These are phyloP conservation scores for Microtus pennsylvanicus DNA, from an alignment of 2,113 vertebrate species.

Conservation along the genomic window DNA sequence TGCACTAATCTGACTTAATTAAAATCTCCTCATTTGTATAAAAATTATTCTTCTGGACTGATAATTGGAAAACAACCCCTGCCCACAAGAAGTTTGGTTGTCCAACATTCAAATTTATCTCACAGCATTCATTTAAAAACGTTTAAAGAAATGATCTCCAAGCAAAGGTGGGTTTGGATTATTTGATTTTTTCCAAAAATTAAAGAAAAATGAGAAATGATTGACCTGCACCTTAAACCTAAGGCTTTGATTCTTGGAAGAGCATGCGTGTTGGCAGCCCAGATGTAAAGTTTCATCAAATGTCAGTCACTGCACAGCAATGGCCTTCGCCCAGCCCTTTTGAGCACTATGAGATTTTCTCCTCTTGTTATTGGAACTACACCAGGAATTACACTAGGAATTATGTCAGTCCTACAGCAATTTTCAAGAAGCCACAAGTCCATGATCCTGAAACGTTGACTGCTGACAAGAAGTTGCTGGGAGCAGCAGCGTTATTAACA, in stretches of 20 bases:
- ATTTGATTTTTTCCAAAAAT: slow-evolving; percentile 31
- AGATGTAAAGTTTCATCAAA: slow-evolving; percentile 72
- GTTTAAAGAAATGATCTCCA: not conserved
- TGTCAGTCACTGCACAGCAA: slow-evolving; percentile 36
- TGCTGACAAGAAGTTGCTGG: slow-evolving; percentile 85
- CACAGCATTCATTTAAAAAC: not conserved
- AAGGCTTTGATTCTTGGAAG: slow-evolving; percentile 47
- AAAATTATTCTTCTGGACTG: slow-evolving; percentile 14
- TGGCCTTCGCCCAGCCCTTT: slow-evolving; percentile 56
- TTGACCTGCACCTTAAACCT: slow-evolving; percentile 14
- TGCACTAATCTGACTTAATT: slow-evolving; percentile 66
- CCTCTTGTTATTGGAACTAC: slow-evolving; percentile 79
- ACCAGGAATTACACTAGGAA: slow-evolving; percentile 79
- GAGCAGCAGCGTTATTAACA: slow-evolving; percentile 84
- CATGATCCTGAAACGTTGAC: slow-evolving; percentile 84
- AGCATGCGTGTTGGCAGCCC: not conserved
- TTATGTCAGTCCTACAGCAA: slow-evolving; percentile 83
- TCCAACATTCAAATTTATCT: slow-evolving; percentile 50
- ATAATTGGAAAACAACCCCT: slow-evolving; percentile 48
- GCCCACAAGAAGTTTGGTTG: not conserved
- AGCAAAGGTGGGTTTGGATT: not conserved
- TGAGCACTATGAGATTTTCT: slow-evolving; percentile 61
- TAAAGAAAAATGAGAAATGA: not conserved
- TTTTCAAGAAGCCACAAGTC: slow-evolving; percentile 84
- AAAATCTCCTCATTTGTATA: slow-evolving; percentile 31